Evolutionary conservation across 2,888 invertebrate species (phyloP).

Genomic region (Glomeris marginata): DNA sequence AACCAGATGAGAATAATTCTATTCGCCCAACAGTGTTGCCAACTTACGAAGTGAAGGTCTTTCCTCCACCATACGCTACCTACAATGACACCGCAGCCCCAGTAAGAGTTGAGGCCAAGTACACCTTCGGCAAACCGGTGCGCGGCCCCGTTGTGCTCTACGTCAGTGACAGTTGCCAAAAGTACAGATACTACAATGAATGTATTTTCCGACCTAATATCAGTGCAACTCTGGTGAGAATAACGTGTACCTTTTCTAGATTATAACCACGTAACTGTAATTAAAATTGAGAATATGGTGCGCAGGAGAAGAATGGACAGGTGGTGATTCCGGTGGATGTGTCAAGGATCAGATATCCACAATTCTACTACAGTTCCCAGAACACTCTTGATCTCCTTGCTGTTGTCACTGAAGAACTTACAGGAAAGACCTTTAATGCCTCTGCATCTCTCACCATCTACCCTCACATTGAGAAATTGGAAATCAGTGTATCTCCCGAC

Average conservation of each 20-base stretch:
- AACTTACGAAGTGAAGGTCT: conserved; percentile 35
- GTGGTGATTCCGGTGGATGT: no score
- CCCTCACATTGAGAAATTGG: conserved; percentile 29
- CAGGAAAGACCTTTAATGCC: conserved; percentile 22
- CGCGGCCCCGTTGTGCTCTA: conserved; percentile 11
- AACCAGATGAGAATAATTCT: no score
- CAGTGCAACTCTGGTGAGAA: no score
- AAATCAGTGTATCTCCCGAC: conserved; percentile 26
- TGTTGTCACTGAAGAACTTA: conserved; percentile 33
- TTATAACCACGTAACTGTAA: no score
- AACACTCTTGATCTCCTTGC: conserved; percentile 27
- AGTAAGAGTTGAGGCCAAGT: conserved; percentile 32
- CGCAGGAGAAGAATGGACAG: no score
- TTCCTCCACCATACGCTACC: conserved; percentile 31
- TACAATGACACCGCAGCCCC: conserved; percentile 27
- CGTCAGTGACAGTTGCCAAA: conserved; percentile 6
- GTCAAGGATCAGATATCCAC: conserved; percentile 10
- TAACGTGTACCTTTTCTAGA: no score
- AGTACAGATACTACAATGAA: no score
- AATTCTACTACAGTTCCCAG: conserved; percentile 20
- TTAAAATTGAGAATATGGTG: no score
- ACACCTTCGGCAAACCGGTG: conserved; percentile 18
- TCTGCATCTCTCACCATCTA: conserved; percentile 26
- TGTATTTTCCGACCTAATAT: no score
- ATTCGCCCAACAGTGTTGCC: conserved; percentile 29